phyloP scores from a whole-genome alignment of 2,888 invertebrate species.

The Biston betularia region DNA sequence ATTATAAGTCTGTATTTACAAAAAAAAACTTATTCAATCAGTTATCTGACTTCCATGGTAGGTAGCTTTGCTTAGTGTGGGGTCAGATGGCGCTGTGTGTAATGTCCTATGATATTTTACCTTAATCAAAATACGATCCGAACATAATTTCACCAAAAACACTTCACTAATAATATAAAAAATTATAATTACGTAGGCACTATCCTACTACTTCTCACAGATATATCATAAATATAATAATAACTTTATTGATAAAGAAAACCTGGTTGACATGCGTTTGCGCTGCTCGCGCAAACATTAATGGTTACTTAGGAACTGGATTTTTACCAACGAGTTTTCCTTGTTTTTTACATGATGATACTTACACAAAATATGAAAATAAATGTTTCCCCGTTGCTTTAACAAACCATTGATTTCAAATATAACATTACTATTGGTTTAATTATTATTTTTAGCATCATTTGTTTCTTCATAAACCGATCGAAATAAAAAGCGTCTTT shows the following conservation, averaged over 20 bases:
- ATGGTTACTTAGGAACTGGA: conserved; percentile 1
- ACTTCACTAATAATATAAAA: background rate
- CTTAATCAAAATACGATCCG: background rate
- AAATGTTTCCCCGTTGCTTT: background rate
- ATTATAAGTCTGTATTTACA: too few relatives aligned
- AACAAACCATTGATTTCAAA: background rate
- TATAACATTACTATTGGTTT: too few relatives aligned
- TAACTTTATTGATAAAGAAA: conserved; percentile 2
- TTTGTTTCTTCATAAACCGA: too few relatives aligned
- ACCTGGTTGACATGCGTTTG: conserved; percentile 6
- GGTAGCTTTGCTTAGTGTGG: too few relatives aligned
- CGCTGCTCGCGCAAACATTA: conserved; percentile 7
- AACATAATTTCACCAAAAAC: background rate
- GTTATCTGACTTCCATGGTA: too few relatives aligned
- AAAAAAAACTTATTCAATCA: too few relatives aligned
- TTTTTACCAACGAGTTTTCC: conserved; percentile 41
- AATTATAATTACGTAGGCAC: background rate
- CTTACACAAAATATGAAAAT: background rate
- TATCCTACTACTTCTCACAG: background rate
- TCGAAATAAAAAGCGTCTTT: too few relatives aligned
- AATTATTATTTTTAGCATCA: too few relatives aligned
- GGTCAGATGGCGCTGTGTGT: too few relatives aligned
- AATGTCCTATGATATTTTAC: background rate
- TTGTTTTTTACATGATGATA: conserved; percentile 11
- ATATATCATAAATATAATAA: background rate